A percentile compares a stretch with the other conserved stretches of the same genome.
phyloP scores from a whole-genome alignment of 1,140 invertebrate genomes.

The Oryctes rhinoceros region DNA sequence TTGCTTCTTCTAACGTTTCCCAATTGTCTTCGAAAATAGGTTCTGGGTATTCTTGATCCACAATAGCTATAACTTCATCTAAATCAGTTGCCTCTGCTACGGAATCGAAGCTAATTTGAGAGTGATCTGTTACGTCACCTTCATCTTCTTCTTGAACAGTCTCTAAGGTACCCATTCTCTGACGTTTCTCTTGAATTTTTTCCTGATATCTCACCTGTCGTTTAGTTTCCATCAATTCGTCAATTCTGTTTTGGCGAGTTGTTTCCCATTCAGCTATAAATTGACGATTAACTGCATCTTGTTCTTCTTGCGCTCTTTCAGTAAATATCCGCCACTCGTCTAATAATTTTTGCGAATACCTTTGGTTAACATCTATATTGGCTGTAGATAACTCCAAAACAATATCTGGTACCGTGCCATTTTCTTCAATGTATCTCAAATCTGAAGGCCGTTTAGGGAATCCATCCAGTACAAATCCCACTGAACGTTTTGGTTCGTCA shows the following conservation, averaged over 20 bases:
- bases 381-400: conserved; percentile 62
- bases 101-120: conserved; percentile 53
- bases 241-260: conserved; percentile 50
- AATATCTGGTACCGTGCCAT: conserved; percentile 66
- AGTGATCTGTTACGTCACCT: conserved; percentile 40
- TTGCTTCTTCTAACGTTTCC: conserved; percentile 62
- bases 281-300: conserved; percentile 56
- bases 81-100: conserved; percentile 56
- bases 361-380: conserved; percentile 56
- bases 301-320: conserved; percentile 54
- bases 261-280: conserved; percentile 50
- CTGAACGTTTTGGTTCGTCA: conserved; percentile 59
- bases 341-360: conserved; percentile 54
- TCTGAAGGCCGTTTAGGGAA: conserved; percentile 65
- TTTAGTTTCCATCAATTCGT: conserved; percentile 50
- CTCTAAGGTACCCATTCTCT: conserved; percentile 20
- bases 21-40: conserved; percentile 61
- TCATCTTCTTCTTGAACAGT: conserved; percentile 29
- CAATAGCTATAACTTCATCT: conserved; percentile 50
- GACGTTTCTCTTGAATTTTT: conserved; percentile 44
- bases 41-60: conserved; percentile 59
- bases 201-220: conserved; percentile 50
- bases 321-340: conserved; percentile 57
- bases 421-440: conserved; percentile 62
- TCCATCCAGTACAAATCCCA: conserved; percentile 66